A percentile compares a stretch with the other conserved stretches of the same genome.
Evolutionary conservation across 2,113 vertebrate genomes (phyloP).

Genomic region (Recurvirostra avosetta): DNA sequence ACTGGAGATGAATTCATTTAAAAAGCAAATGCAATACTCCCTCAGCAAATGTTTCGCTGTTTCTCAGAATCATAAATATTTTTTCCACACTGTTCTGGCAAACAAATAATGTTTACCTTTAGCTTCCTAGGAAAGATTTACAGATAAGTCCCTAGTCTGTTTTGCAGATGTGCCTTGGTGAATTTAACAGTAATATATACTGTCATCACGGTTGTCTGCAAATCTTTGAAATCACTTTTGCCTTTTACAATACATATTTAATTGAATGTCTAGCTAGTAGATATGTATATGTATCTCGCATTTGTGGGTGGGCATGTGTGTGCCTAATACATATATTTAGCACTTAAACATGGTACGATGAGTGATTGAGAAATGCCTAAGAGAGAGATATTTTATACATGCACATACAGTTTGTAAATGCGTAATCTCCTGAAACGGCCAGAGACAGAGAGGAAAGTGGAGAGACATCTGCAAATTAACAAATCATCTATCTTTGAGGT

Average conservation of each 20-base stretch:
- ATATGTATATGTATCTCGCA: conserved; percentile 58
- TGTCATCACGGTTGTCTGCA: conserved; percentile 60
- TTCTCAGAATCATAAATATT: conserved; percentile 35
- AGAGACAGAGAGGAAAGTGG: conserved; percentile 16
- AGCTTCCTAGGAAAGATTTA: conserved; percentile 55
- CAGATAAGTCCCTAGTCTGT: conserved; percentile 49
- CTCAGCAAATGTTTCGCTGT: conserved; percentile 36
- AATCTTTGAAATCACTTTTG: conserved; percentile 55
- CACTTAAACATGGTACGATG: conserved; percentile 15
- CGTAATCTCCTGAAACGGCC: background rate
- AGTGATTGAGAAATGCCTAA: conserved; percentile 38
- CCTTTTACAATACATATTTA: conserved; percentile 67
- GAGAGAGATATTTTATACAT: conserved; percentile 2
- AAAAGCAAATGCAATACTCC: conserved; percentile 57
- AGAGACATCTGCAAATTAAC: conserved; percentile 68
- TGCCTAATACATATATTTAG: background rate
- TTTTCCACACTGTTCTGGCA: conserved; percentile 44
- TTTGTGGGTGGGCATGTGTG: conserved; percentile 35
- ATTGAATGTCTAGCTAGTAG: conserved; percentile 63
- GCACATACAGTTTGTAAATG: background rate
- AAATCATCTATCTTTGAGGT: conserved; percentile 63
- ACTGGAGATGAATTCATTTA: conserved; percentile 34
- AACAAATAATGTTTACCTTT: conserved; percentile 56
- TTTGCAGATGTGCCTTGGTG: conserved; percentile 58
- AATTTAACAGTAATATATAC: conserved; percentile 44